Evolutionary conservation across 2,113 vertebrate genomes (phyloP), one percentile per base, ranked within the genome.

Genomic region (Parus major): DNA sequence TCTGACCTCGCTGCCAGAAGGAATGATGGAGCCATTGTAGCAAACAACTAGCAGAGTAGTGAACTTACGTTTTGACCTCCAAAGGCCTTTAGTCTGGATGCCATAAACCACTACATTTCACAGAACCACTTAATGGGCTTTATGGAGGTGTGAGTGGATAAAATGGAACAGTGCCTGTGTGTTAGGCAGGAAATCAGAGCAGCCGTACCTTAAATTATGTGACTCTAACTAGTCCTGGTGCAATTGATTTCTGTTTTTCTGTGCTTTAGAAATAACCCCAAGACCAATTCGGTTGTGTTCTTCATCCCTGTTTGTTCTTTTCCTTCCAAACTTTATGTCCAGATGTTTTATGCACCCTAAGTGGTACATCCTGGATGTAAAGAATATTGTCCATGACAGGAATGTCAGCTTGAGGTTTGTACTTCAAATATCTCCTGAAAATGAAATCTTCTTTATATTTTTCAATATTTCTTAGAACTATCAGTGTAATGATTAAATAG

Each of bases 101-200:
- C 80, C 66, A 65, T 92, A 92, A 96, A 95, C 82, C 88, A 65
- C 88, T 72, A 2, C 73, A 41, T 91, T 90, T 93, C 79, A 73
- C 82, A 92, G 93, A 88, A 82, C 85, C 52, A 44, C 90, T 88
- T 90, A 93, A 88, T 92, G 91, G 92, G 72, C 50, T 86, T 77
- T 86, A 59, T 47, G 83, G 94, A 90, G 87, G 88, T 72, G 92
- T 50, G 88, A 93, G 92, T 39, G 88, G 91, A 84, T 78, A 39
- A 77, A 72, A 69, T 56, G 64, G 80, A 88, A 63, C 17, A 11
- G 88, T 1, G 61, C 49, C 52, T 70, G 46, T 72, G 84, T 60
- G 52, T 71, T 82, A 47, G 83, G 82, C 92, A 90, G 96, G 90
- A 93, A 93, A 66, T 53, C 12, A 15, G 59, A 86, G 76, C 5